Base-by-base conservation (phyloP, 2,797 vertebrate species). In the Neosilurus mollespiculum region DNA sequence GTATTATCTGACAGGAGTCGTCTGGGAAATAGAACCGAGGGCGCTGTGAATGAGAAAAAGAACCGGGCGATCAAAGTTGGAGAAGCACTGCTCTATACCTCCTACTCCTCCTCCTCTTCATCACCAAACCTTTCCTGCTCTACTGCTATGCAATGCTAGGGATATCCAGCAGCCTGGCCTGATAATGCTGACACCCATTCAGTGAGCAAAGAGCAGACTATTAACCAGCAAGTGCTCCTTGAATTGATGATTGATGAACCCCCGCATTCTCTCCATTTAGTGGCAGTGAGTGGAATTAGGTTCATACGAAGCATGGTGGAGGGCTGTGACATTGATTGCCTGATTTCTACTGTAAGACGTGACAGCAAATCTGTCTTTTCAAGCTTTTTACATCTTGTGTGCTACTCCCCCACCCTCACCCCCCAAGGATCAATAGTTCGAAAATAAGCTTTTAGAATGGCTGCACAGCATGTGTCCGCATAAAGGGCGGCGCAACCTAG, bases 171-270 rank as follows among this genome's bases (percentile, higher is more conserved):
- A 70, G 87, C 81, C 85, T 81, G 81, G 72, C 72, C 84, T 86
- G 87, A 91, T 88, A 91, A 87, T 88, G 59, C 79, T 81, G 81
- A 83, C 78, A 83, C 80, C 83, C 79, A 78, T 89, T 91, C 83
- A 89, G 86, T 78, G 77, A 83, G 87, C 90, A 90, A 91, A 91
- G 88, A 92, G 83, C 62, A 80, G 89, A 87, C 90, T 89, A 92
- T 93, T 94, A 93, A 92, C 90, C 87, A 89, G 87, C 87, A 86
- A 89, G 85, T 83, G 88, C 88, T 90, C 86, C 86, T 91, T 91
- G 88, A 90, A 90, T 84, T 87, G 89, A 88, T 92, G 93, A 95
- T 93, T 92, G 92, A 94, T 93, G 92, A 92, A 88, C 86, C 87
- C 58, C 34, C 64, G 85, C 86, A 85, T 89, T 91, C 89, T 88